These are phyloP conservation scores for Diorhabda carinulata DNA, from an alignment of 1,140 invertebrate species.

Conservation along the genomic window DNA sequence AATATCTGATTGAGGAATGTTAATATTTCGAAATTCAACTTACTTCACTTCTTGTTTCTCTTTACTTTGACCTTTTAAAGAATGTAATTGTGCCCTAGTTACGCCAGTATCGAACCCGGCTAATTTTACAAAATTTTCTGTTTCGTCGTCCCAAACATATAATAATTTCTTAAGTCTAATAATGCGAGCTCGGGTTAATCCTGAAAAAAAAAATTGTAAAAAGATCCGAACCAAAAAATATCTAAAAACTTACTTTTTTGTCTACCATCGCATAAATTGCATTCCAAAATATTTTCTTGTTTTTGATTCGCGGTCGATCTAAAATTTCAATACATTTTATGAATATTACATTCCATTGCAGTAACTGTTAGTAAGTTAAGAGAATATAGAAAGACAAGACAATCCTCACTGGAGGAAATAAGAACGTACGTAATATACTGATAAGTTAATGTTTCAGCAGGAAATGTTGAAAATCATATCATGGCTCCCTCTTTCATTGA, in stretches of 20 bases:
- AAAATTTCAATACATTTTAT: neutral
- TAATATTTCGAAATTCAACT: neutral
- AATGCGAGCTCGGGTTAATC: constrained; percentile 27
- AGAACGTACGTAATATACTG: too few species aligned
- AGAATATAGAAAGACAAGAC: too few species aligned
- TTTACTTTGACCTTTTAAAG: constrained; percentile 55
- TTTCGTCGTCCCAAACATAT: constrained; percentile 45
- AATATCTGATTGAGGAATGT: too few species aligned
- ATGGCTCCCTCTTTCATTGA: too few species aligned
- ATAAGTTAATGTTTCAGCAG: too few species aligned
- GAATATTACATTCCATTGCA: neutral
- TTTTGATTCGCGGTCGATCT: neutral
- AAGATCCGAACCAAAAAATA: neutral
- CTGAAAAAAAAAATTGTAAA: constrained; percentile 21
- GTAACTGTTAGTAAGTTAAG: too few species aligned
- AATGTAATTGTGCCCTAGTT: constrained; percentile 58
- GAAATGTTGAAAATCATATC: too few species aligned
- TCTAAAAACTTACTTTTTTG: constrained; percentile 14
- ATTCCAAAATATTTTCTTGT: constrained; percentile 13
- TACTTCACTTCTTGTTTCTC: constrained; percentile 53
- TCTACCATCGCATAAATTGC: constrained; percentile 14
- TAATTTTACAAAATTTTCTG: constrained; percentile 59
- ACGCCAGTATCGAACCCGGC: constrained; percentile 62
- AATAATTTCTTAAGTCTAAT: constrained; percentile 39
- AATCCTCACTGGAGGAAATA: too few species aligned